Evolutionary conservation across 2,888 invertebrate genomes (phyloP).

Genomic region (Apamea sordens): DNA sequence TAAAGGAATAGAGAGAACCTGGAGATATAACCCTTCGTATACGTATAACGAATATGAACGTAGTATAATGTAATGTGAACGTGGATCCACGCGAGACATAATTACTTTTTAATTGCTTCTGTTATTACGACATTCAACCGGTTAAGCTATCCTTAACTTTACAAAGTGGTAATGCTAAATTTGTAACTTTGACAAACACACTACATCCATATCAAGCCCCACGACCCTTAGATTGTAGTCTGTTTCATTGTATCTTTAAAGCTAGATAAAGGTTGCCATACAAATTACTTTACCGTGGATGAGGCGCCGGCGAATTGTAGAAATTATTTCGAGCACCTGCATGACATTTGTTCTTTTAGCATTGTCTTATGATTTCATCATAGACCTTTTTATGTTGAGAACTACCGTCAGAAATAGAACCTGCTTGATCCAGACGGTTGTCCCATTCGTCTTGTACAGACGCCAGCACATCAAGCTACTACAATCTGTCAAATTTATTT

Average conservation of each 20-base stretch:
- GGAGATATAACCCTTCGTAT: neutral
- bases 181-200: neutral
- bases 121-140: neutral
- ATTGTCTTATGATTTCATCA: neutral
- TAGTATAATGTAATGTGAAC: neutral
- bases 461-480: too few relatives aligned
- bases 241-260: neutral
- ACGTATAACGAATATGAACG: neutral
- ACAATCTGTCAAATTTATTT: too few relatives aligned
- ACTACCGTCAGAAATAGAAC: neutral
- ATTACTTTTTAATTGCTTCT: neutral
- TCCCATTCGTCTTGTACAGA: neutral
- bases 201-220: too few relatives aligned
- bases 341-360: neutral
- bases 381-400: neutral
- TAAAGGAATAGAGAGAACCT: neutral
- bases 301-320: neutral
- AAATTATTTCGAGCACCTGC: neutral
- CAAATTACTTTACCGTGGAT: constrained; percentile 1
- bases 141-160: neutral
- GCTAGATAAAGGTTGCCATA: neutral
- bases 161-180: neutral
- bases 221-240: too few relatives aligned
- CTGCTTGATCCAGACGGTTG: neutral
- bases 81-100: neutral